Base-by-base conservation (phyloP, 2,113 vertebrate species). In the Chlamydotis undulata region DNA sequence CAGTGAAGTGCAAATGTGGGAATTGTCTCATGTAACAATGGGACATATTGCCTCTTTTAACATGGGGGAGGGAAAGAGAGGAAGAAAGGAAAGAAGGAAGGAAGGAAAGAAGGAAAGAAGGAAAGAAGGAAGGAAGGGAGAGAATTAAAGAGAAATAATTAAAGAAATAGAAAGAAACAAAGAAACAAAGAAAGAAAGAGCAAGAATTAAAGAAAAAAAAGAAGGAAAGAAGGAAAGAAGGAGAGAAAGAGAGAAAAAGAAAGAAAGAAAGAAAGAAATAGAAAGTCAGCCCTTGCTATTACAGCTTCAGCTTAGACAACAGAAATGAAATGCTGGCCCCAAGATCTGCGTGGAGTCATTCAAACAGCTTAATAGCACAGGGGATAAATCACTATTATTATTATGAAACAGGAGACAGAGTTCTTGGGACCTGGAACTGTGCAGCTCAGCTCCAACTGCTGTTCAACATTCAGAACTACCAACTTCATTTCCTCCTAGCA, bases 381-480 rank as follows among this genome's bases (percentile, higher is more conserved):
- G 31, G 90, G 24, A 96, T 95, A 97, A 95, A 97, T 97, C 93
- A 85, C 14, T 84, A 63, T 97, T 93, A 96, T 96, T 96, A 85
- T 95, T 94, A 88, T 93, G 70, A 97, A 97, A 81, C 84, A 91
- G 81, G 95, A 97, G 93, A 95, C 49, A 94, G 76, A 90, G 45
- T 94, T 94, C 89, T 91, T 90, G 84, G 53, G 91, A 97, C 31
- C 5, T 26, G 95, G 53, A 96, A 84, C 69, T 50, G 53, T n/a
- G 77, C 81, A 94, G 68, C 41, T 85, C 75, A 70, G 70, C 94
- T 97, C 82, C 90, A 89, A 95, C 94, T 89, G 75, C 67, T 97
- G 67, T 90, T 97, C 96, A 93, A 92, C 93, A 94, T 94, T 97
- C 94, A 97, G 86, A 97, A 95, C 90, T 96, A 90, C 82, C 94